A percentile compares a stretch with the other conserved stretches of the same genome.
Conservation (phyloP, 2,113 vertebrate genomes). For the Mobula birostris region DNA sequence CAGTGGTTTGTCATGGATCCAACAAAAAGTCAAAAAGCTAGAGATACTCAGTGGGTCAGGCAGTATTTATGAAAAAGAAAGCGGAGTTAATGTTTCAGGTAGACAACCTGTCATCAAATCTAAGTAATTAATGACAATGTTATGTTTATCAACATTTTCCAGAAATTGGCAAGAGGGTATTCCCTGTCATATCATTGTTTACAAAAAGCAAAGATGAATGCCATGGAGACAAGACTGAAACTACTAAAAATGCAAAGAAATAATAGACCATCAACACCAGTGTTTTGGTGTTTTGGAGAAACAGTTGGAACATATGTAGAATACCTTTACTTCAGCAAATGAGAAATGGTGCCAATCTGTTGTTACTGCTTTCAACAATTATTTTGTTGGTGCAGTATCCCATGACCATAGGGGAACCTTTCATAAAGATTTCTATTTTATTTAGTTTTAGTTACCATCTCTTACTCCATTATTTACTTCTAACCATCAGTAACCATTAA, state of each 20-base stretch:
- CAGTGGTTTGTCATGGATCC: neutral
- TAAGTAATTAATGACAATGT: neutral
- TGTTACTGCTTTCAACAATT: neutral
- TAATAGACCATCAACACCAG: neutral
- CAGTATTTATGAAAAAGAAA: neutral
- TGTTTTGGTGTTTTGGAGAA: neutral
- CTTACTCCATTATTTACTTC: neutral
- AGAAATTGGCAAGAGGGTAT: neutral
- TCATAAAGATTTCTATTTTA: neutral
- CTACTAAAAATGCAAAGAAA: neutral
- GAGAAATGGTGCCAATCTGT: neutral
- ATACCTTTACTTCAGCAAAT: neutral
- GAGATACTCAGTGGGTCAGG: neutral
- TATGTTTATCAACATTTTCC: neutral
- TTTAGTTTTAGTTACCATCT: neutral
- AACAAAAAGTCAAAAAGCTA: neutral
- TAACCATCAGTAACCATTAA: neutral
- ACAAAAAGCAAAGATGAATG: neutral
- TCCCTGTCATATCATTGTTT: neutral
- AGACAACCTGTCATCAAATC: neutral
- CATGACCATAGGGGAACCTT: neutral
- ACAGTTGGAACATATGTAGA: neutral
- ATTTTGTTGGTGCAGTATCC: neutral
- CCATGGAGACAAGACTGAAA: neutral
- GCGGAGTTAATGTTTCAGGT: neutral